Base-by-base conservation (phyloP, 2,888 invertebrate genomes). In the Lycocerus yunnanus region DNA sequence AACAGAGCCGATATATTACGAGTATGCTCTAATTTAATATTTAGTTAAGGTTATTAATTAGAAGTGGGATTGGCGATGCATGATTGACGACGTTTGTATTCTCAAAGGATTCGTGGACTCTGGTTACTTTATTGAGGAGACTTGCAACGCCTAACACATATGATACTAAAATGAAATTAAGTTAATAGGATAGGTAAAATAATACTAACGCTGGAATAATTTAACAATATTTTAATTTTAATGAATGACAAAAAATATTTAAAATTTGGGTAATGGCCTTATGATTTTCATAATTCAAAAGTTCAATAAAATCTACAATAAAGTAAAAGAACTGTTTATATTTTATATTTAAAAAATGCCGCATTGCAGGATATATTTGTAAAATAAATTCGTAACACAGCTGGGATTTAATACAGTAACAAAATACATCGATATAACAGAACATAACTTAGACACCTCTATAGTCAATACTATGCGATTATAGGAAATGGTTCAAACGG, bases 401-500 rank as follows among this genome's bases (percentile, higher is more conserved):
- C 76, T 76, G 78, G 75, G 78, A 78, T 77, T 73, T 73, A 66
- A 72, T 58, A 69, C 27, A 73, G 68, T 73, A 72, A 73, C 73
- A 76, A 69, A 76, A 77, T 79, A 76, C 76, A 77, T 78, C 75
- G 72, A 75, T 70, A 65, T 71, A 73, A 61, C 70, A 66, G 66
- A 74, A 73, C 75, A 76, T 77, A 76, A 68, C 75, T 72, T 73
- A 77, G 75, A 60, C 68, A 74, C 68, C 71, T 70, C 67, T n/a
- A 43, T 58, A 77, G 73, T 78, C 76, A 69, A 76, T 78, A 76
- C 78, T 69, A 43, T 66, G 68, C 78, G 67, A 77, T 77, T 77
- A 74, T 75, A 77, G 79, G 77, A 77, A 81, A 80, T 80, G 75
- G 81, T 81, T 77, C 78, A 78, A 77, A 69, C 70, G 74, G 71